Evolutionary conservation across 1,140 invertebrate species (phyloP), one percentile per base, ranked within the genome.

Genomic region (Saccostrea echinata): DNA sequence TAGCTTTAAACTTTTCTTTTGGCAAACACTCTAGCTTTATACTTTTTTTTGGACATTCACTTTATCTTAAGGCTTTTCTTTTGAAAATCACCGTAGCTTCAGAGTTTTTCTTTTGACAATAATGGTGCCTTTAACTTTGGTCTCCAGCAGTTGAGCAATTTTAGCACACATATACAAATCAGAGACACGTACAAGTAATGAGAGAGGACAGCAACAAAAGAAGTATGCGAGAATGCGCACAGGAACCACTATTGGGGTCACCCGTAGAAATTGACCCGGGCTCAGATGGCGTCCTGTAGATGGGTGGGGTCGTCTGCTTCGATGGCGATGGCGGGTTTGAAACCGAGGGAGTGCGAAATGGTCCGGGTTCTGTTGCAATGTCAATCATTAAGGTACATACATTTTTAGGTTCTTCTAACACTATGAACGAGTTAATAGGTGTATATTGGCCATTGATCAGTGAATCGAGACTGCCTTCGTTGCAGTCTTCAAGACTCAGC

Each of bases 401-500:
- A 27, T 83, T 53, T 21, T 53, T 83, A 9, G 33, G 35, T 24
- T 53, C 24, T n/a, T 83, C 35, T 51, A 83, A 11, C 30, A 83
- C 35, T 27, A 9, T n/a, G 43, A 52, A 52, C 21, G 81, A 52
- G 11, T 83, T 51, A 24, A 52, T 18, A 27, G 21, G 35, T 24
- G 16, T 24, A 13, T 24, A 13, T 21, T 83, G 1, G 4, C 35
- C 43, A 12, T 83, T 2, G 0, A 51, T 51, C 24, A 83, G n/a
- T 51, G 35, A 51, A 6, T 83, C 52, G 9, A 83, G 30, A 18
- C 16, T 51, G n/a, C 51, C 16, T 13, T 83, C 35, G 43, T 86
- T 86, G 51, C 85, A 86, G 51, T 86, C 43, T 11, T 64, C 64
- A 13, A 71, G 21, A 13, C 71, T 86, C 0, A 86, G 71, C 16